Percentiles rank a stretch among this genome's conserved stretches.
These are phyloP conservation scores for Nowickia ferox DNA, from an alignment of 2,888 invertebrate genomes.

Conservation along the genomic window DNA sequence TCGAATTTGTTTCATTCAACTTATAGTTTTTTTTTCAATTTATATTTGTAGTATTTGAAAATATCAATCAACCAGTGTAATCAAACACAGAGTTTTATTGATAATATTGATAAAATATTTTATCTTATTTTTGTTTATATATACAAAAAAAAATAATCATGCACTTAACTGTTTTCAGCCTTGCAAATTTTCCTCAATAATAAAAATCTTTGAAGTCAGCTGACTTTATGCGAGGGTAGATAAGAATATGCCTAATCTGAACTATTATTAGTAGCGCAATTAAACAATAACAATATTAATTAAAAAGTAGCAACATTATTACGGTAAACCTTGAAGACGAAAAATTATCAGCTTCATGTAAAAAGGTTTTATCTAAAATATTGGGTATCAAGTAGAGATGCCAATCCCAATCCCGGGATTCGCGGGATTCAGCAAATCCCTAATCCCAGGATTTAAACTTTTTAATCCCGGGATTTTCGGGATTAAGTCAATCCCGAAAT, in stretches of 20 bases:
- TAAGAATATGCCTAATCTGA: not conserved
- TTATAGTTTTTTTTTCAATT: not conserved
- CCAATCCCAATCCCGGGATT: too few relatives aligned
- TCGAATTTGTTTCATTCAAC: constrained; percentile 25
- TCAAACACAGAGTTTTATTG: constrained; percentile 31
- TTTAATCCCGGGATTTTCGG: too few relatives aligned
- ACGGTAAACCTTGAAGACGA: too few relatives aligned
- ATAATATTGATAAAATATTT: constrained; percentile 38
- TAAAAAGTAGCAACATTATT: too few relatives aligned
- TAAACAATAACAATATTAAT: too few relatives aligned
- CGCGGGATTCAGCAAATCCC: too few relatives aligned
- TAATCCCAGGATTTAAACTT: too few relatives aligned
- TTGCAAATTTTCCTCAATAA: constrained; percentile 33
- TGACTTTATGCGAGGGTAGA: not conserved
- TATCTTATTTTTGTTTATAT: not conserved
- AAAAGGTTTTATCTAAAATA: too few relatives aligned
- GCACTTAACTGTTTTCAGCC: constrained; percentile 7
- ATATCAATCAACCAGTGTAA: constrained; percentile 7
- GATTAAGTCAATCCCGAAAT: too few relatives aligned
- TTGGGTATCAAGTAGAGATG: too few relatives aligned
- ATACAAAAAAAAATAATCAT: constrained; percentile 24
- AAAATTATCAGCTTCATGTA: too few relatives aligned
- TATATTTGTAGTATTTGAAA: constrained; percentile 5
- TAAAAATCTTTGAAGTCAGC: not conserved
- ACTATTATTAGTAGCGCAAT: not conserved